phyloP scores from a whole-genome alignment of 1,140 invertebrate genomes.

The Physella acuta region DNA sequence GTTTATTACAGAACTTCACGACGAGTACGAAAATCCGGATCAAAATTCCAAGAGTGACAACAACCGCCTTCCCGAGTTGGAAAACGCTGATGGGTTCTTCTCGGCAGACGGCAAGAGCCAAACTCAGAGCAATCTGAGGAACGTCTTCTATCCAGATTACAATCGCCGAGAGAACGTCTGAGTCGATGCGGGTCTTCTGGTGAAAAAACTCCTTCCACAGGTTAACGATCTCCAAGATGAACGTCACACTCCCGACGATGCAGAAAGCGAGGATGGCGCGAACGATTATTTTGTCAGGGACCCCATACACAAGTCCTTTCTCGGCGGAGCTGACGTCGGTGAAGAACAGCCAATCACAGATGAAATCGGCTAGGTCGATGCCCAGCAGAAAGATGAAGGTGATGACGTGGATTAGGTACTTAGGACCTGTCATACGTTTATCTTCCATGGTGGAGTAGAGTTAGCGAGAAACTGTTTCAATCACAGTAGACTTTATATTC shows the following conservation, averaged over 20 bases:
- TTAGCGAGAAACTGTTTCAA: too few species aligned
- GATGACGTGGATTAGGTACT: slow-evolving; percentile 13
- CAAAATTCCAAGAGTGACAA: slow-evolving; percentile 40
- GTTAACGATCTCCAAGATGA: slow-evolving; percentile 42
- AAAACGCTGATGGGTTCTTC: slow-evolving; percentile 50
- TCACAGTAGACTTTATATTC: too few species aligned
- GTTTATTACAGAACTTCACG: slow-evolving; percentile 40
- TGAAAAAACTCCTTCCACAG: slow-evolving; percentile 40
- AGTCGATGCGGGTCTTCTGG: slow-evolving; percentile 40
- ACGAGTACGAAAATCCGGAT: slow-evolving; percentile 40
- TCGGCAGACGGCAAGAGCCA: slow-evolving; percentile 32
- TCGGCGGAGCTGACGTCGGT: slow-evolving; percentile 37
- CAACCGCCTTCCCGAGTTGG: slow-evolving; percentile 43
- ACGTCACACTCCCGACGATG: slow-evolving; percentile 44
- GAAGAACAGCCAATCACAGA: slow-evolving; percentile 50
- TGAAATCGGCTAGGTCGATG: slow-evolving; percentile 38
- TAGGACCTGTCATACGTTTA: neutral
- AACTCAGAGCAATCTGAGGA: slow-evolving; percentile 31
- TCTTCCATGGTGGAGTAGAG: too few species aligned
- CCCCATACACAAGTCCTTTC: slow-evolving; percentile 48
- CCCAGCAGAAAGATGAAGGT: slow-evolving; percentile 36
- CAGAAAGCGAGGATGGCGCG: slow-evolving; percentile 44
- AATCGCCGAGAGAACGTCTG: slow-evolving; percentile 39
- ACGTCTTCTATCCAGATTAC: slow-evolving; percentile 49
- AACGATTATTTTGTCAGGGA: slow-evolving; percentile 29